Evolutionary conservation across 2,113 vertebrate species (phyloP), one percentile per base, ranked within the genome.

Genomic region (Sapayoa aenigma): DNA sequence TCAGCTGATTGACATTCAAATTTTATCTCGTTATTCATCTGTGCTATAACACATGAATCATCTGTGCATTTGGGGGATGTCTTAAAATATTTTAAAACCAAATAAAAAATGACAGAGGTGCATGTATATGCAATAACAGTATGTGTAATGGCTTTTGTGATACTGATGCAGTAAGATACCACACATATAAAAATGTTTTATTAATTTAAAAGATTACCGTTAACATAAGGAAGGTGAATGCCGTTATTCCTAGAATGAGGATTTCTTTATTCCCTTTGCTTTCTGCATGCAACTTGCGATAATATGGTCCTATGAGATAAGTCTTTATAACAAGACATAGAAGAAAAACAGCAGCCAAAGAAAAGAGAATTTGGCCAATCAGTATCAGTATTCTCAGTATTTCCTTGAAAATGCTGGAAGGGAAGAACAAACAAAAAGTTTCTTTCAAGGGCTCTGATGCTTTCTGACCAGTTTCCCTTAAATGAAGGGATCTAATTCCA

Each of bases 251-350:
- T 67, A 99, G 97, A 89, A 99, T 98, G 73, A 99, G 98, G 94
- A 99, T 99, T 95, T 99, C 99, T 96, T 99, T 99, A 98, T 98
- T 99, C 77, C 99, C 99, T 98, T 98, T 99, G 97, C 99, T 98
- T 96, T 99, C 99, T 11, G 94, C 21, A 12, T 99, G 99, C 67
- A 99, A 97, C 78, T 99, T 99, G 95, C 98, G 99, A 91, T 98
- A 99, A 95, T 98, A 99, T 0, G 99, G 99, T n/a, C 98, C 99
- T 59, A 99, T 98, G 77, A 99, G 97, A 37, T 98, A 98, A 17
- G 98, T 98, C 98, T 98, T 99, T 83, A 99, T 93, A 67, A 99
- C 77, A 77, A 98, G 96, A 96, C 99, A 99, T 16, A 98, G 49
- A 73, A 99, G 97, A 86, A 99, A 97, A 84, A 98, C 99, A 11